phyloP scores from a whole-genome alignment of 1,140 invertebrate species.

The Oreohelix idahoensis region DNA sequence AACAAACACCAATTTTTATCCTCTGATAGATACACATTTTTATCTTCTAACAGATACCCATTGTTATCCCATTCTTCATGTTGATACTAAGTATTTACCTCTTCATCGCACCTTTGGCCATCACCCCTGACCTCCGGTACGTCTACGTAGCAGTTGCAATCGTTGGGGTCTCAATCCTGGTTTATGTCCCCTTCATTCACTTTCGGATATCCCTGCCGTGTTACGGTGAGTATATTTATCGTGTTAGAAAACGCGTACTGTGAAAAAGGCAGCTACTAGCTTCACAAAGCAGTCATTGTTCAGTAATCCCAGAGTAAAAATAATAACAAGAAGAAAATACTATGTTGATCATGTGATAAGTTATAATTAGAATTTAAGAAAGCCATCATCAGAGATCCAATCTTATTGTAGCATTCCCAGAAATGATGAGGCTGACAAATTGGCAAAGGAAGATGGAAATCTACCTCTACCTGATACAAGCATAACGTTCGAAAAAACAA shows the following conservation, averaged over 20 bases:
- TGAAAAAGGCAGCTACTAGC: too few relatives aligned
- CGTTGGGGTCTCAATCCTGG: constrained; percentile 80
- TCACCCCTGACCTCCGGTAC: constrained; percentile 84
- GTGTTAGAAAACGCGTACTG: too few relatives aligned
- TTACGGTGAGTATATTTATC: constrained; percentile 9
- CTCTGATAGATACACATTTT: neutral
- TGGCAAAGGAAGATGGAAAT: too few relatives aligned
- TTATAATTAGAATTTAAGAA: neutral
- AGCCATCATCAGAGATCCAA: too few relatives aligned
- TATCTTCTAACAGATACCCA: constrained; percentile 80
- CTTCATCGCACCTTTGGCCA: constrained; percentile 84
- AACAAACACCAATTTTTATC: too few relatives aligned
- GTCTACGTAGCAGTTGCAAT: constrained; percentile 82
- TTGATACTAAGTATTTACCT: constrained; percentile 83
- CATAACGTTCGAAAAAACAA: too few relatives aligned
- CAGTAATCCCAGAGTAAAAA: too few relatives aligned
- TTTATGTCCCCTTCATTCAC: constrained; percentile 88
- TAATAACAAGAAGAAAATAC: neutral
- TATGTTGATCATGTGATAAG: neutral
- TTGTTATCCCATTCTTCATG: constrained; percentile 83
- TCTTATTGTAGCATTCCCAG: too few relatives aligned
- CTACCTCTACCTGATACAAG: too few relatives aligned
- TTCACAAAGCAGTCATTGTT: too few relatives aligned
- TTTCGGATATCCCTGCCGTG: constrained; percentile 73
- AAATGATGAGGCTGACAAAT: too few relatives aligned